Evolutionary conservation across 2,113 vertebrate genomes (phyloP), one percentile per base, ranked within the genome.

Genomic region (Phalacrocorax brasilianus): DNA sequence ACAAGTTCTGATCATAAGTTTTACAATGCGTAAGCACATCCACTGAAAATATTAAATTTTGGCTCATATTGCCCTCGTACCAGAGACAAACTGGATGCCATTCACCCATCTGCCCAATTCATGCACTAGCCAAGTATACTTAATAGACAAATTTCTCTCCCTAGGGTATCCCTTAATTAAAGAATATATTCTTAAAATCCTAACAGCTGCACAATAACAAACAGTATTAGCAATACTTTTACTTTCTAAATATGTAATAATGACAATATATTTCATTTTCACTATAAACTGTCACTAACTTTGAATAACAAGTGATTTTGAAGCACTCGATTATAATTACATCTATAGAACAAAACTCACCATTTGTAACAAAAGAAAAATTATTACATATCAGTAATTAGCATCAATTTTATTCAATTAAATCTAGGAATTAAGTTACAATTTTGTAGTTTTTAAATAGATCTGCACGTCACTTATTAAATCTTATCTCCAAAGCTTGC

Each of bases 11-110:
- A 65, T 28, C 3, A 38, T 14, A 9, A 45, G 38, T 14, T 83
- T 83, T 56, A 50, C 27, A 72, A 72, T 8, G 38, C 0, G 2
- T 18, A 82, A 77, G 26, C 23, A 44, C 0, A 0, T 30, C 56
- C 32, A 80, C 10, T 22, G 35, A 75, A 70, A 75, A 74, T 19
- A 83, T 1, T 53, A 74, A n/a, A 30, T 74, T 80, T 71, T 4
- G 24, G 28, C 21, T 71, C 0, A 0, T 22, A 40, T 1, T 65
- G 28, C 42, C 18, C 47, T 76, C 5, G 5, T 13, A 76, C 9
- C 18, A n/a, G n/a, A 80, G 52, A 24, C 24, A 81, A 82, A 77
- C 13, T 9, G 15, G 32, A 66, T 23, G 32, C 23, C 21, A 7
- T 42, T 72, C 1, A 0, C 38, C 42, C 40, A 61, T 20, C 70